A percentile compares a stretch with the other conserved stretches of the same genome.
Evolutionary conservation across 2,113 vertebrate genomes (phyloP).

Genomic region (Actenoides hombroni): DNA sequence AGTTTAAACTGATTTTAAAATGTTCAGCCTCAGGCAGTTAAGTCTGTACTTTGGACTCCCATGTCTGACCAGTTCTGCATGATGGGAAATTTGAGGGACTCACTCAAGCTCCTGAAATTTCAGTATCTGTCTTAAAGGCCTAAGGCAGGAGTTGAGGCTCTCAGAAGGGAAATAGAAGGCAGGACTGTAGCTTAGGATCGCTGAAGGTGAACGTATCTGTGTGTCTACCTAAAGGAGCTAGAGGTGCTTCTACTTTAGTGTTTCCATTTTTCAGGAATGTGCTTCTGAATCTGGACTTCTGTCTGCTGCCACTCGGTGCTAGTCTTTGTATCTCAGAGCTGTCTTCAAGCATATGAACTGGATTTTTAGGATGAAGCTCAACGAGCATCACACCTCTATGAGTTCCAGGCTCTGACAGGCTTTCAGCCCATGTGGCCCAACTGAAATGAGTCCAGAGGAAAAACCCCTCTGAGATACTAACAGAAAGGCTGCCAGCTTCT

Average conservation of each 20-base stretch:
- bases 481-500: not conserved
- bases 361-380: not conserved
- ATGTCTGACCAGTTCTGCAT: not conserved
- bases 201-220: accelerated
- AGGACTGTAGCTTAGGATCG: not conserved
- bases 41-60: not conserved
- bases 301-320: not conserved
- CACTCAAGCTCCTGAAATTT: not conserved
- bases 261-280: not conserved
- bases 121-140: not conserved
- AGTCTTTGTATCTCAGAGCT: not conserved
- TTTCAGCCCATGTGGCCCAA: not conserved
- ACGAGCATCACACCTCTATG: not conserved
- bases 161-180: not conserved
- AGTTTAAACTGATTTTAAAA: not conserved
- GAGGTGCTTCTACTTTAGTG: not conserved
- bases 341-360: not conserved
- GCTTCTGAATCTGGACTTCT: not conserved
- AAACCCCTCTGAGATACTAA: not conserved
- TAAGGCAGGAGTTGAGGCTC: not conserved
- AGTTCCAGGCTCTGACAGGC: not conserved
- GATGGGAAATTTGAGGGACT: not conserved
- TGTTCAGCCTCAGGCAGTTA: not conserved
- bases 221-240: not conserved
- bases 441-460: not conserved